phyloP scores from a whole-genome alignment of 1,140 invertebrate species.

The Colletes latitarsis region DNA sequence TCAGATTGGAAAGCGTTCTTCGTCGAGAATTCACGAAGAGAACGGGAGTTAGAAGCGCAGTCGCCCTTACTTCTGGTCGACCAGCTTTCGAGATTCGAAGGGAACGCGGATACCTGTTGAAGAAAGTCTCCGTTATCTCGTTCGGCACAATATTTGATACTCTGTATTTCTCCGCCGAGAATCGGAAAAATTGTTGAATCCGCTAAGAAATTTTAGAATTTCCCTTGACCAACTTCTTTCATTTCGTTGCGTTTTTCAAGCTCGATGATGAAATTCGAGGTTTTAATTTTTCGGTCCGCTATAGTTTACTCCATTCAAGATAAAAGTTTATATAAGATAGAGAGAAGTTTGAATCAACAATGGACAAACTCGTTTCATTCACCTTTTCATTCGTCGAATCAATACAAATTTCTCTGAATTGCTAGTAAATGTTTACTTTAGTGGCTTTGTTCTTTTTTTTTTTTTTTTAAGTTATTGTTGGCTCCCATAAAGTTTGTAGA shows the following conservation, averaged over 20 bases:
- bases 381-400: no score
- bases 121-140: slow-evolving; percentile 38
- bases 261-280: neutral
- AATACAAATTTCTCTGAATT: neutral
- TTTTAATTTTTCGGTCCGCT: neutral
- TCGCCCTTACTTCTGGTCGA: slow-evolving; percentile 35
- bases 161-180: neutral
- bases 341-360: no score
- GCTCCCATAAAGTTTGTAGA: no score
- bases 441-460: no score
- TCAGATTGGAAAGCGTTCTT: slow-evolving; percentile 76
- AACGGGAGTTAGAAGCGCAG: slow-evolving; percentile 1
- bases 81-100: slow-evolving; percentile 49
- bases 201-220: slow-evolving; percentile 1
- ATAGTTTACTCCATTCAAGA: neutral
- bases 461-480: no score
- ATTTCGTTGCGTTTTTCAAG: neutral
- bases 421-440: no score
- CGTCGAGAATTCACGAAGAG: slow-evolving; percentile 69
- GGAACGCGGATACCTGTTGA: slow-evolving; percentile 60
- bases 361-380: no score
- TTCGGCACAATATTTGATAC: slow-evolving; percentile 32
- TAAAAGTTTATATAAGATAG: neutral
- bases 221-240: neutral
- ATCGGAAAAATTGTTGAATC: neutral